A percentile compares a stretch with the other conserved stretches of the same genome.
Evolutionary conservation across 2,888 invertebrate species (phyloP).

Genomic region (Lydus trimaculatus): DNA sequence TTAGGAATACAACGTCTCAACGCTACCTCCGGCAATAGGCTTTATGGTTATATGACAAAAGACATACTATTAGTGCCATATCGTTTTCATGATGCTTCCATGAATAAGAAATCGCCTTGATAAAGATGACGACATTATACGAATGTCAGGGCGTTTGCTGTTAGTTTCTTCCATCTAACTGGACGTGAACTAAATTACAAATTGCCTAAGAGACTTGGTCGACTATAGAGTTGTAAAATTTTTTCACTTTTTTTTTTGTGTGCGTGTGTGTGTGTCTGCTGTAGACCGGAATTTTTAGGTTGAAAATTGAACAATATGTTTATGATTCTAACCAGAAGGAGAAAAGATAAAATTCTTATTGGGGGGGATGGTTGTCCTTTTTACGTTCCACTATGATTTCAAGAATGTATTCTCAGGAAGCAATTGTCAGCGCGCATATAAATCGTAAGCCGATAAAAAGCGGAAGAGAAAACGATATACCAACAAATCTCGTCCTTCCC

Average conservation of each 20-base stretch:
- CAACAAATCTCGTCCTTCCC: conserved; percentile 30
- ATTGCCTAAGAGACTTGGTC: neutral
- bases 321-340: neutral
- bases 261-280: too few relatives aligned
- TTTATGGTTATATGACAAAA: neutral
- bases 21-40: neutral
- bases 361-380: neutral
- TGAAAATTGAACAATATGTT: neutral
- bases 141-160: neutral
- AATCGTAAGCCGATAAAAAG: conserved; percentile 34
- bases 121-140: neutral
- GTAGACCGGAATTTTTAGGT: neutral
- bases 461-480: conserved; percentile 25
- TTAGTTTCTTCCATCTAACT: neutral
- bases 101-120: neutral
- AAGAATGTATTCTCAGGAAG: conserved; percentile 10
- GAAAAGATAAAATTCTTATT: neutral
- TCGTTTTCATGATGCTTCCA: neutral
- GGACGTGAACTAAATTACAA: conserved; percentile 3
- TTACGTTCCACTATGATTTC: neutral
- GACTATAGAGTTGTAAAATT: neutral
- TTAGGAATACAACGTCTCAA: neutral
- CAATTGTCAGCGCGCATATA: conserved; percentile 35
- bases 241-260: neutral
- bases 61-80: neutral